Evolutionary conservation across 2,797 vertebrate genomes (phyloP).

Genomic region (Paguma larvata): DNA sequence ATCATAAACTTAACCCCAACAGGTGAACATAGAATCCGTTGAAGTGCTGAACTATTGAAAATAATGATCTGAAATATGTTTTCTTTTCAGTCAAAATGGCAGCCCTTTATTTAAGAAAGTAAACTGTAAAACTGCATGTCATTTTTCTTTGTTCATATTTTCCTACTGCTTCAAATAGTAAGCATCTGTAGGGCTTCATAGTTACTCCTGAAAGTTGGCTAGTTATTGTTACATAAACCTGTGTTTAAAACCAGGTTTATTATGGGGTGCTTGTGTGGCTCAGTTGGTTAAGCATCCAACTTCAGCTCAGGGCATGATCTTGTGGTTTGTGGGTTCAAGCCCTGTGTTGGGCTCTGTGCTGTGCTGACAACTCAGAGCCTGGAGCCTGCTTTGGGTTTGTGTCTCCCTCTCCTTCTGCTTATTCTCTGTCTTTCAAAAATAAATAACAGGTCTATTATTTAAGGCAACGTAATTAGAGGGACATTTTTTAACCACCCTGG

Average conservation of each 20-base stretch:
- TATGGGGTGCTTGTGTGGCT: no score
- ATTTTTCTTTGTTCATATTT: neutral
- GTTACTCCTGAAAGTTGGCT: neutral
- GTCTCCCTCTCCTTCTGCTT: no score
- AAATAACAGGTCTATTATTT: neutral
- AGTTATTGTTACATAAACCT: neutral
- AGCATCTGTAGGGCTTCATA: neutral
- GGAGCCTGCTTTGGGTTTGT: no score
- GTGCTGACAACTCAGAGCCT: no score
- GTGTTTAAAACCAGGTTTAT: neutral
- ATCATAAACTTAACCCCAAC: neutral
- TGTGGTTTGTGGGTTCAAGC: no score
- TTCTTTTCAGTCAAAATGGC: conserved; percentile 34
- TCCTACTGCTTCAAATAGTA: neutral
- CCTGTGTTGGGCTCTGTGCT: no score
- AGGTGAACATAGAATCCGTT: neutral
- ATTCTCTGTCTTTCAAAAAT: no score
- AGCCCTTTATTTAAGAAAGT: neutral
- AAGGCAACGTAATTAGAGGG: neutral
- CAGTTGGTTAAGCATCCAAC: no score
- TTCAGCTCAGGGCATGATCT: no score
- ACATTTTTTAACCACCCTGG: neutral
- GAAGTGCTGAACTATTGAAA: neutral
- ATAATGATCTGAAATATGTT: neutral
- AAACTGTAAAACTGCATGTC: neutral